Evolutionary conservation across 2,797 vertebrate species (phyloP).

Genomic region (Sarcoramphus papa): DNA sequence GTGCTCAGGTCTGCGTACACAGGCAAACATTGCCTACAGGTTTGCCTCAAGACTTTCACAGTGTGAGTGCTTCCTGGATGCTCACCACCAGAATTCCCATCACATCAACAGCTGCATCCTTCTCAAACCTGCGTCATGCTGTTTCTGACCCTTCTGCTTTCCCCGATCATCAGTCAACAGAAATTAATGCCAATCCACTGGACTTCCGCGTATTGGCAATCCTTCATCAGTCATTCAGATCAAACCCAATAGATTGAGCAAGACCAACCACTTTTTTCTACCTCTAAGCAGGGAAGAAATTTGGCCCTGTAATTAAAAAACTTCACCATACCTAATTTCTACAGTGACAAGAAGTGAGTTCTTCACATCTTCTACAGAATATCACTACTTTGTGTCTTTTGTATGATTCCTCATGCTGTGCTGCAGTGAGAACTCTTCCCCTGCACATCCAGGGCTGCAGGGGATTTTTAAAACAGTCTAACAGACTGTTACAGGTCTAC

Average conservation of each 20-base stretch:
- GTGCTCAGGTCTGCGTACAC: background rate
- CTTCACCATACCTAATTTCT: background rate
- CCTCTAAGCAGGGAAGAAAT: background rate
- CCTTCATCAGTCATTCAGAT: background rate
- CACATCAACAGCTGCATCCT: background rate
- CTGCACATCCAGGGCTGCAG: background rate
- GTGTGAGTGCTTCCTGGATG: background rate
- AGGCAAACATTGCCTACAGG: background rate
- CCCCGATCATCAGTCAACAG: background rate
- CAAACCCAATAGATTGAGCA: accelerated
- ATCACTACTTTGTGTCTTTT: background rate
- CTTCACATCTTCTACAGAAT: background rate
- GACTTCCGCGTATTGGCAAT: background rate
- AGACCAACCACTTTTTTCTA: background rate
- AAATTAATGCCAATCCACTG: background rate
- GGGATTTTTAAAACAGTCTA: background rate
- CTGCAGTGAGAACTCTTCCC: background rate
- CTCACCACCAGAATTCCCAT: background rate
- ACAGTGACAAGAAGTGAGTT: background rate
- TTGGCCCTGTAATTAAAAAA: background rate
- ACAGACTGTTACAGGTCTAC: background rate
- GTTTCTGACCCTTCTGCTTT: background rate
- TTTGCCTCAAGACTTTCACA: background rate
- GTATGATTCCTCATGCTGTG: background rate
- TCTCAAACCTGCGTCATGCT: background rate